A percentile compares a stretch with the other conserved stretches of the same genome.
Evolutionary conservation across 2,888 invertebrate genomes (phyloP).

Genomic region (Scelioninae gen. 2): DNA sequence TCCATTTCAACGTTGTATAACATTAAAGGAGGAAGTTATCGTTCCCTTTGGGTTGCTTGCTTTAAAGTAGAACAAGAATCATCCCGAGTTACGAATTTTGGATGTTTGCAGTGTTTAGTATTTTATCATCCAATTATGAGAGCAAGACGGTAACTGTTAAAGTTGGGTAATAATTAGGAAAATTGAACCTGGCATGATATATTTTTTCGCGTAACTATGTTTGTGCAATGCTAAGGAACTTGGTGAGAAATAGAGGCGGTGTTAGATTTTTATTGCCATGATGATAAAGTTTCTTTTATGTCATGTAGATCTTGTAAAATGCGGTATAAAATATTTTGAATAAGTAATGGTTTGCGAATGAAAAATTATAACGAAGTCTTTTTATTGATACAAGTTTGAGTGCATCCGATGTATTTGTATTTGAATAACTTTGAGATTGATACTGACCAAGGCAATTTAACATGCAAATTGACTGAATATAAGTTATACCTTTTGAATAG

Average conservation of each 20-base stretch:
- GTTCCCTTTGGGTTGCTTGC: background rate
- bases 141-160: background rate
- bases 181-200: background rate
- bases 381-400: background rate
- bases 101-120: background rate
- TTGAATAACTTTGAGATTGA: background rate
- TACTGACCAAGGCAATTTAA: background rate
- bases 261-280: conserved; percentile 7
- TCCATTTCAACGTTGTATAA: no score
- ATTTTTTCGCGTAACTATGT: background rate
- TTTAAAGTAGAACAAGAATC: background rate
- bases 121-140: background rate
- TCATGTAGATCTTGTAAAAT: background rate
- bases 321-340: conserved; percentile 5
- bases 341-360: conserved; percentile 3
- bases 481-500: no score
- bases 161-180: background rate
- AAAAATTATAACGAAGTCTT: background rate
- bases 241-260: no score
- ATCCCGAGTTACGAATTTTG: background rate
- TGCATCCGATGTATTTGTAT: background rate
- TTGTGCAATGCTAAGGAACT: background rate
- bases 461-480: background rate
- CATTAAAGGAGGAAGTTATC: no score
- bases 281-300: conserved; percentile 3